Conservation (phyloP, 2,888 invertebrate species). For the Lamproptera curius region DNA sequence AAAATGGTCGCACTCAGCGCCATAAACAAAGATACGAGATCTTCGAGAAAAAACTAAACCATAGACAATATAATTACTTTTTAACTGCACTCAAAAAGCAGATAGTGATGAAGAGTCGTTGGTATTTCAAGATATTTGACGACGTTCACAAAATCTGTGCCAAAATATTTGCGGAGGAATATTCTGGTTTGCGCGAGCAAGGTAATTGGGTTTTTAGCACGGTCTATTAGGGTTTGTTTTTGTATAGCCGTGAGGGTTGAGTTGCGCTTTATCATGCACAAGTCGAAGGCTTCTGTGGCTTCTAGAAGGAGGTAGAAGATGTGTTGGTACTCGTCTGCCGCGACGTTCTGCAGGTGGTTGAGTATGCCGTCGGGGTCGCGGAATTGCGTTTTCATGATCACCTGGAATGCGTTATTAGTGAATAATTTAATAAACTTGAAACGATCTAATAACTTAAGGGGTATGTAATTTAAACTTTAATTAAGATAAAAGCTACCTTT, state of each 20-base stretch:
- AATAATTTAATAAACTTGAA: no score
- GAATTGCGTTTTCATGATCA: slow-evolving; percentile 90
- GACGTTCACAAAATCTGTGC: slow-evolving; percentile 74
- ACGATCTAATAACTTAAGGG: no score
- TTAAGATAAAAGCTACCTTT: no score
- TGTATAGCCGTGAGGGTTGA: slow-evolving; percentile 81
- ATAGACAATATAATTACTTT: slow-evolving; percentile 23
- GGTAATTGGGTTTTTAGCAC: slow-evolving; percentile 82
- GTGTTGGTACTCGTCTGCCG: slow-evolving; percentile 59
- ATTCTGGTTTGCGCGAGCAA: slow-evolving; percentile 82
- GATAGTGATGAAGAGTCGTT: slow-evolving; percentile 80
- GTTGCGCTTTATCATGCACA: slow-evolving; percentile 87
- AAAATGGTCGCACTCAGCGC: slow-evolving; percentile 10
- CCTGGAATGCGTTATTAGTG: no score
- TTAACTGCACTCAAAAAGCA: slow-evolving; percentile 83
- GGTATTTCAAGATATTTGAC: slow-evolving; percentile 81
- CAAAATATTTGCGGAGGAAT: slow-evolving; percentile 76
- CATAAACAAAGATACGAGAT: slow-evolving; percentile 27
- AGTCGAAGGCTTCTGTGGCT: slow-evolving; percentile 87
- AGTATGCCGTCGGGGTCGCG: slow-evolving; percentile 90
- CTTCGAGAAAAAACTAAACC: slow-evolving; percentile 30
- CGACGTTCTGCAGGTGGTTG: slow-evolving; percentile 85
- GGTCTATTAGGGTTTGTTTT: slow-evolving; percentile 80
- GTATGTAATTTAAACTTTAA: no score
- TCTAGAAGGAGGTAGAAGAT: slow-evolving; percentile 83